A percentile compares a stretch with the other conserved stretches of the same genome.
Evolutionary conservation across 1,140 invertebrate species (phyloP).

Genomic region (Prorops nasuta): DNA sequence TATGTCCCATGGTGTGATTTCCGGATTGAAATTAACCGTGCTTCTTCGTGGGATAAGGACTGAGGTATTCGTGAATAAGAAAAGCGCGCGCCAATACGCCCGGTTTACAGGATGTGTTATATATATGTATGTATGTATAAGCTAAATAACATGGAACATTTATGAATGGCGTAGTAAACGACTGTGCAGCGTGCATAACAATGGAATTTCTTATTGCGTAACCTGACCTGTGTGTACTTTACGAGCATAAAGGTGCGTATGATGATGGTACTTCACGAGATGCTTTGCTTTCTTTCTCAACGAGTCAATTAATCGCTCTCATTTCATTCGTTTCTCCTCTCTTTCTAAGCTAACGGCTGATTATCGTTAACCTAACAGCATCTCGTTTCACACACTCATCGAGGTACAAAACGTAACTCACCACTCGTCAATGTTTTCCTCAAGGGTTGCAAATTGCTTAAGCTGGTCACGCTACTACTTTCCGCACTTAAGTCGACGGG

Average conservation of each 20-base stretch:
- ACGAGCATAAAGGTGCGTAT: slow-evolving; percentile 45
- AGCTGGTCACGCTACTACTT: slow-evolving; percentile 90
- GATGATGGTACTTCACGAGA: slow-evolving; percentile 30
- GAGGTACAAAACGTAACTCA: no score
- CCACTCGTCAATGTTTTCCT: slow-evolving; percentile 83
- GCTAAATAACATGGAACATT: slow-evolving; percentile 54
- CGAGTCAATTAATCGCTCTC: background rate
- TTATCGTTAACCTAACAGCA: no score
- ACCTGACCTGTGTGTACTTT: slow-evolving; percentile 33
- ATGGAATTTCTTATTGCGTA: slow-evolving; percentile 41
- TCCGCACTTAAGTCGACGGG: slow-evolving; percentile 90
- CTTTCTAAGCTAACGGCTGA: no score
- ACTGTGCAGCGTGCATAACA: slow-evolving; percentile 55
- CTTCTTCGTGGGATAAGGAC: slow-evolving; percentile 11
- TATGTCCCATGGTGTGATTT: slow-evolving; percentile 41
- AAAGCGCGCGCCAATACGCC: slow-evolving; percentile 40
- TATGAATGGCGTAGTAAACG: slow-evolving; percentile 55
- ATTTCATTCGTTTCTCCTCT: no score
- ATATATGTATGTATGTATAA: slow-evolving; percentile 31
- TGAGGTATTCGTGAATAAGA: slow-evolving; percentile 21
- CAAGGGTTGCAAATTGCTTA: slow-evolving; percentile 80
- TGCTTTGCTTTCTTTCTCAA: slow-evolving; percentile 19
- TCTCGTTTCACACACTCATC: slow-evolving; percentile 18
- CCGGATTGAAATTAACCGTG: slow-evolving; percentile 14
- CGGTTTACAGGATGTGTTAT: slow-evolving; percentile 46